A percentile compares a stretch with the other conserved stretches of the same genome.
phyloP scores from a whole-genome alignment of 2,888 invertebrate species.

The Heliconius ismenius region DNA sequence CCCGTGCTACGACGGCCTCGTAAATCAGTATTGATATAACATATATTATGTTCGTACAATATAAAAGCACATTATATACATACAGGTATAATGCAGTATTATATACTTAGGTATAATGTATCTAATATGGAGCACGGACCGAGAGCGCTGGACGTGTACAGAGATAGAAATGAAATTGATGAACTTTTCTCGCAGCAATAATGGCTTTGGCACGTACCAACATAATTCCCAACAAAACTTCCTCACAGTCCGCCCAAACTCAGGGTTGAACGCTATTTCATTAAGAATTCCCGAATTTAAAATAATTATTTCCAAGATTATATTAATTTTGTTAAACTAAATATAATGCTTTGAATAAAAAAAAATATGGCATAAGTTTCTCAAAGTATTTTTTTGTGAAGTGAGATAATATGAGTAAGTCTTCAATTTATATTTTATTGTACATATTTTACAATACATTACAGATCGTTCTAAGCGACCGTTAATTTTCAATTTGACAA shows the following conservation, averaged over 20 bases:
- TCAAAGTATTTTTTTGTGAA: background rate
- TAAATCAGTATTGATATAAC: too few relatives aligned
- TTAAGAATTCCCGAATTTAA: too few relatives aligned
- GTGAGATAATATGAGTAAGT: background rate
- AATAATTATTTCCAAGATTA: background rate
- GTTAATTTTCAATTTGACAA: background rate
- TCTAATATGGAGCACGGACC: slow-evolving; percentile 36
- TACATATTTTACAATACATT: background rate
- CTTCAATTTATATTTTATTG: background rate
- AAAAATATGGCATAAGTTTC: background rate
- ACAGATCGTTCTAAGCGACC: background rate
- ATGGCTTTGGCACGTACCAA: slow-evolving; percentile 83
- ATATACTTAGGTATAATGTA: background rate
- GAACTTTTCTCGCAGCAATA: slow-evolving; percentile 82
- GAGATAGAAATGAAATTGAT: slow-evolving; percentile 81
- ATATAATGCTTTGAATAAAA: background rate
- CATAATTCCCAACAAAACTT: slow-evolving; percentile 81
- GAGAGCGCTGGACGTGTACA: slow-evolving; percentile 51
- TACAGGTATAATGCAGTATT: slow-evolving; percentile 8
- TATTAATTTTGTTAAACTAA: background rate
- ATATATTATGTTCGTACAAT: background rate
- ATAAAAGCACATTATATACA: background rate
- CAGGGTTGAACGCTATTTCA: slow-evolving; percentile 61
- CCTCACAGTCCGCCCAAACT: slow-evolving; percentile 63
- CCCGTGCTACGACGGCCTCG: too few relatives aligned